phyloP scores from a whole-genome alignment of 2,113 vertebrate genomes.

The Neomonachus schauinslandi region DNA sequence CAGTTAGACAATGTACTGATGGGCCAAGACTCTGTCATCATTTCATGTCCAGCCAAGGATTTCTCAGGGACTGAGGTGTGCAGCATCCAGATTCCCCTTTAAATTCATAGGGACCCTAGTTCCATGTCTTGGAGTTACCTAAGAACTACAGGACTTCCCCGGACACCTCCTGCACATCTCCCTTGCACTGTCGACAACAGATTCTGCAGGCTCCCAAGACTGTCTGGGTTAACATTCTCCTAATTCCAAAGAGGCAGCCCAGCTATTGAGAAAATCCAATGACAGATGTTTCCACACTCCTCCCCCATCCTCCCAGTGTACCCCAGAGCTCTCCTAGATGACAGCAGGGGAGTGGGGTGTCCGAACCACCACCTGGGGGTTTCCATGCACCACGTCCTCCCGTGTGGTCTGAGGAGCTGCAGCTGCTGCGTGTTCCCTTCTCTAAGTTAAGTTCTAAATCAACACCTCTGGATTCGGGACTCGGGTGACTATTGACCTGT shows the following conservation, averaged over 20 bases:
- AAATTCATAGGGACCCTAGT: neutral
- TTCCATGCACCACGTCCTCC: neutral
- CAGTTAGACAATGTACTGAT: slow-evolving; percentile 23
- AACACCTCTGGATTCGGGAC: neutral
- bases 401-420: neutral
- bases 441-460: slow-evolving; percentile 35
- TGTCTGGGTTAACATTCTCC: slow-evolving; percentile 23
- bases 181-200: neutral
- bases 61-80: neutral
- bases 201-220: neutral
- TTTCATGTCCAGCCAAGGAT: neutral
- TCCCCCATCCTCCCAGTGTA: neutral
- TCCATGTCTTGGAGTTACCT: neutral
- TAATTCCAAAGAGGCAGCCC: neutral
- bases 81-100: neutral
- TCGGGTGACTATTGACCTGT: neutral
- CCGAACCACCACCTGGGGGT: neutral
- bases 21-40: neutral
- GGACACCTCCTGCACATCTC: neutral
- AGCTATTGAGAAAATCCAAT: slow-evolving; percentile 10
- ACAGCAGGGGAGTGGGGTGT: neutral
- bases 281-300: neutral
- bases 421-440: neutral
- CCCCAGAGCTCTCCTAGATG: neutral
- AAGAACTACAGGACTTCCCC: neutral